Base-by-base conservation (phyloP, 1,140 invertebrate species). In the Plectrocnemia conspersa region DNA sequence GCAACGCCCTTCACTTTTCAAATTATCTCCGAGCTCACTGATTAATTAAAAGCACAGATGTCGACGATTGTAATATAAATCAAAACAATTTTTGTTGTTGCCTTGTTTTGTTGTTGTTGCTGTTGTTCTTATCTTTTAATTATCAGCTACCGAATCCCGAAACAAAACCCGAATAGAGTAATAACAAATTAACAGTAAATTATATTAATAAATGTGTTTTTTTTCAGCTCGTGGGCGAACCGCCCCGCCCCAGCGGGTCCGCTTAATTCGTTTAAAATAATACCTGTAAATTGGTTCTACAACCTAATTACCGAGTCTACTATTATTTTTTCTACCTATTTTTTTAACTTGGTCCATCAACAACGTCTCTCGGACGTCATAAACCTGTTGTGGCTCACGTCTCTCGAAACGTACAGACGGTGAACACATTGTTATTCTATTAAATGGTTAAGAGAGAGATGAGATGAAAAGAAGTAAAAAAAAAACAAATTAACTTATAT, bases 221-320 rank as follows among this genome's bases (percentile, higher is more conserved):
- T 50, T 50, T 23, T 10, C 21, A 13, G 18, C 29, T n/a, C 16
- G 47, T 50, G 47, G 40, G 22, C 53, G 57, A 27, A 25, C 42
- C 35, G 54, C 33, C 46, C 53, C 58, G 58, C 58, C 58, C 58
- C 25, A 15, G 40, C 27, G 36, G 15, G 33, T 40, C 42, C 35
- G 19, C 54, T 52, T 60, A 60, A 60, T 60, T 56, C 53, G 54
- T 60, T 60, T 60, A 60, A 54, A 59, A 59, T 59, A 52, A 52
- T 52, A 56, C 58, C 33, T 50, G 41, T 56, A 59, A 59, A 59
- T 59, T 59, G 58, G 47, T 56, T 56, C 42, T 48, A 56, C 53
- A 59, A 59, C 47, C 58, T 52, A 59, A 59, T 59, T 59, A 59
- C 53, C 42, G 46, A 27, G 15, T 19, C 33, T 50, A 50, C 33